A percentile compares a stretch with the other conserved stretches of the same genome.
Evolutionary conservation across 2,888 invertebrate genomes (phyloP).

Genomic region (Aleiodes alternator): DNA sequence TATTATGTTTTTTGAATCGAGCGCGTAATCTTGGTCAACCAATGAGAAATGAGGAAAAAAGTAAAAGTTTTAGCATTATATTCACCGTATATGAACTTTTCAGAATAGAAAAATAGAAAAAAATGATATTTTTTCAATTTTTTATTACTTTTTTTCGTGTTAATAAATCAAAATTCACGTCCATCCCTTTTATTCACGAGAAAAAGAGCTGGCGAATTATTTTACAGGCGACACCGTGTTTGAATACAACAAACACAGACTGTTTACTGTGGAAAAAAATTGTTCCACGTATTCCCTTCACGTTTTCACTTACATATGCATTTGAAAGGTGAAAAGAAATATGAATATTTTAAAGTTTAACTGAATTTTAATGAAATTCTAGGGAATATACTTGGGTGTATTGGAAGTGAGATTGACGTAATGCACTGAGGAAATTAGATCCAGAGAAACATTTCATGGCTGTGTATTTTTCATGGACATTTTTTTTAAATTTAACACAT

Average conservation of each 20-base stretch:
- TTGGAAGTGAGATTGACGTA: slow-evolving; percentile 1
- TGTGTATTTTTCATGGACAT: background rate
- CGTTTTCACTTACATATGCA: slow-evolving; percentile 7
- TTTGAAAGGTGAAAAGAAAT: background rate
- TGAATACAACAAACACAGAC: too few relatives aligned
- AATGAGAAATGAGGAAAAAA: too few relatives aligned
- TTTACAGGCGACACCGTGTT: too few relatives aligned
- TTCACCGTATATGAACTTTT: too few relatives aligned
- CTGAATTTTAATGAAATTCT: slow-evolving; percentile 4
- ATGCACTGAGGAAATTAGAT: background rate
- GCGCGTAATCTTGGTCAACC: too few relatives aligned
- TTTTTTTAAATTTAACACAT: background rate
- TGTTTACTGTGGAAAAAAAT: too few relatives aligned
- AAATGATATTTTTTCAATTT: background rate
- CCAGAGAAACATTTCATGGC: background rate
- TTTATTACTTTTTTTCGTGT: background rate
- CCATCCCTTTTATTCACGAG: too few relatives aligned
- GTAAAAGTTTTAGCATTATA: too few relatives aligned
- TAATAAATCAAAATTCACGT: too few relatives aligned
- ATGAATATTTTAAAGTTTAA: background rate
- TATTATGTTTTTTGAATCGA: too few relatives aligned
- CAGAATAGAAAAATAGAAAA: too few relatives aligned
- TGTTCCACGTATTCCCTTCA: background rate
- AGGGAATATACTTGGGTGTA: background rate
- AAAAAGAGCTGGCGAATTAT: too few relatives aligned